phyloP scores from a whole-genome alignment of 1,140 invertebrate species.

The Drosophila trapezifrons region DNA sequence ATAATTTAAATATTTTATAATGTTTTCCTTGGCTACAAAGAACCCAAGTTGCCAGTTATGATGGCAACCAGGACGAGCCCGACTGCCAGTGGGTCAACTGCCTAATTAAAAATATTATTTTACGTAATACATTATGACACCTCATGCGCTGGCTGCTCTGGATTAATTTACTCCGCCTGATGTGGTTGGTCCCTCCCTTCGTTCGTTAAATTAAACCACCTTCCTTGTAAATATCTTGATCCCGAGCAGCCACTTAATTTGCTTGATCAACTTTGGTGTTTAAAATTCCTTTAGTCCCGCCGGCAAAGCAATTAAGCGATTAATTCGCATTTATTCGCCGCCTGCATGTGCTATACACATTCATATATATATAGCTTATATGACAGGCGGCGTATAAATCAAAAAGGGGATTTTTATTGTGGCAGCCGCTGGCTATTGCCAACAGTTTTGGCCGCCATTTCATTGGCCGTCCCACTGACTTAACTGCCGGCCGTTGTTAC shows the following conservation, averaged over 20 bases:
- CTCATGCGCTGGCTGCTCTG: neutral
- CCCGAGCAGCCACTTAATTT: slow-evolving; percentile 39
- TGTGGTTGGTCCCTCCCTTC: neutral
- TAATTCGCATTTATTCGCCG: slow-evolving; percentile 57
- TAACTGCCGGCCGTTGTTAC: slow-evolving; percentile 25
- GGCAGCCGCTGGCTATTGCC: slow-evolving; percentile 60
- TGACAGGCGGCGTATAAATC: slow-evolving; percentile 59
- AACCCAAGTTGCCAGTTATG: neutral
- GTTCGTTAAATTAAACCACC: neutral
- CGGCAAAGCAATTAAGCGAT: slow-evolving; percentile 63
- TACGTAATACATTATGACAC: slow-evolving; percentile 10
- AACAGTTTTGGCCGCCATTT: slow-evolving; percentile 66
- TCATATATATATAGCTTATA: slow-evolving; percentile 1
- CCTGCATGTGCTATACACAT: neutral
- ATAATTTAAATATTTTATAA: neutral
- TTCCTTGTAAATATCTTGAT: slow-evolving; percentile 21
- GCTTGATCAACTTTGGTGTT: slow-evolving; percentile 24
- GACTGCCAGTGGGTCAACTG: slow-evolving; percentile 65
- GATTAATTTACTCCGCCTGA: neutral
- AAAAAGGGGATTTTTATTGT: slow-evolving; percentile 70
- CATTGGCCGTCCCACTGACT: slow-evolving; percentile 52
- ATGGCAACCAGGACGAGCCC: neutral
- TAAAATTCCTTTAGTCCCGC: slow-evolving; percentile 26
- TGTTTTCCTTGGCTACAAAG: neutral
- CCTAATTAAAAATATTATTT: slow-evolving; percentile 74